phyloP scores from a whole-genome alignment of 2,113 vertebrate species.

The Urocitellus parryii region DNA sequence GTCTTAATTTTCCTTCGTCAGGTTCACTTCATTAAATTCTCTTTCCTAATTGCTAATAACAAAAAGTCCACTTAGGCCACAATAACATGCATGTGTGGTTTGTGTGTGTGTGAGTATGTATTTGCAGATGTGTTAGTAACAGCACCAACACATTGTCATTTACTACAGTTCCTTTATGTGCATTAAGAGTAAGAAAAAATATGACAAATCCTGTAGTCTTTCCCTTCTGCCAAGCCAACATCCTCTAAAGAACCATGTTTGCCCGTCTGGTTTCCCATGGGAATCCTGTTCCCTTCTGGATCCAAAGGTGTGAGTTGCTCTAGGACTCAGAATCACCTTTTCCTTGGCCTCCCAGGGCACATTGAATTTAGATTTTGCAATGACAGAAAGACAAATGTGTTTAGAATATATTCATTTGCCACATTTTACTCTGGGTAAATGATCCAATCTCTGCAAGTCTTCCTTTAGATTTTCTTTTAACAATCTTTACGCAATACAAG shows the following conservation, averaged over 20 bases:
- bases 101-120: background rate
- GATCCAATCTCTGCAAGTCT: background rate
- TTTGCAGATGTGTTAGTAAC: background rate
- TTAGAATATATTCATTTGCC: background rate
- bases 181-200: background rate
- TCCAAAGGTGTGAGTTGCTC: background rate
- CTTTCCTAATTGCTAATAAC: background rate
- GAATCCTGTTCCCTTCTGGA: background rate
- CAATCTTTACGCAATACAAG: background rate
- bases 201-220: background rate
- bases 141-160: background rate
- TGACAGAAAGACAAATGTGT: background rate
- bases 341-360: background rate
- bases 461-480: conserved; percentile 21
- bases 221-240: background rate
- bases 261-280: background rate
- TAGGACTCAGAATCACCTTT: background rate
- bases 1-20: background rate
- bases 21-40: background rate
- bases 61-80: background rate
- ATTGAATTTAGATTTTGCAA: background rate
- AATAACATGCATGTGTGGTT: background rate
- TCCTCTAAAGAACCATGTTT: background rate
- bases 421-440: background rate
- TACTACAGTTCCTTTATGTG: background rate